A percentile compares a stretch with the other conserved stretches of the same genome.
These are phyloP conservation scores for Sminthurinus signatus DNA, from an alignment of 1,140 invertebrate species.

Conservation along the genomic window DNA sequence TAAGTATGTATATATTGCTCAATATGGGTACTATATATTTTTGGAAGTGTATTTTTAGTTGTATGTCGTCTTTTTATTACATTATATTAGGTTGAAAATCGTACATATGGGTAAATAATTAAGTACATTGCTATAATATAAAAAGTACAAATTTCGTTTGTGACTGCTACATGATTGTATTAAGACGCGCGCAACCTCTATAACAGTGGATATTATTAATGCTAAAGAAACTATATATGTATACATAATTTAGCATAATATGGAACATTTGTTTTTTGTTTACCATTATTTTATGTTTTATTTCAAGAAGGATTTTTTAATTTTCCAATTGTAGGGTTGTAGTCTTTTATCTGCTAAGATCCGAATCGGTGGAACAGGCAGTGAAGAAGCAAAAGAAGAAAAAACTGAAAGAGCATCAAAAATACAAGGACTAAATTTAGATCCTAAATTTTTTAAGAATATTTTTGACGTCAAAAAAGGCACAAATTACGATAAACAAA, in stretches of 20 bases:
- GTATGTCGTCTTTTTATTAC: neutral
- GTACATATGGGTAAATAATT: neutral
- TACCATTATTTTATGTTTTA: too few relatives aligned
- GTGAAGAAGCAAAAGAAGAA: neutral
- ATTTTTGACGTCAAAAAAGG: conserved; percentile 30
- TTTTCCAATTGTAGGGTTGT: conserved; percentile 29
- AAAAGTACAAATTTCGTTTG: neutral
- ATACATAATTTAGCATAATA: too few relatives aligned
- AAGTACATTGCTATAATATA: neutral
- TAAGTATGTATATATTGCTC: neutral
- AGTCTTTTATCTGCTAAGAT: conserved; percentile 15
- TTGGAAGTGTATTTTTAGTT: neutral
- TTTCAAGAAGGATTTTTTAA: too few relatives aligned
- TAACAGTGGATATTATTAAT: too few relatives aligned
- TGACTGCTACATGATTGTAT: conserved; percentile 11
- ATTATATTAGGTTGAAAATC: neutral
- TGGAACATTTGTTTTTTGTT: too few relatives aligned
- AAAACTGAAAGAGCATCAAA: too few relatives aligned
- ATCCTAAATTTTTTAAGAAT: conserved; percentile 23
- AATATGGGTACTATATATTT: neutral
- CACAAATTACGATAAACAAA: conserved; percentile 23
- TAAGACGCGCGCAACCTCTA: too few relatives aligned
- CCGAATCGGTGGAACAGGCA: conserved; percentile 1
- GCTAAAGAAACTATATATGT: too few relatives aligned
- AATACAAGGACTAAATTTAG: too few relatives aligned